A percentile compares a stretch with the other conserved stretches of the same genome.
Conservation (phyloP, 1,140 invertebrate genomes). For the Kradibia gibbosae region DNA sequence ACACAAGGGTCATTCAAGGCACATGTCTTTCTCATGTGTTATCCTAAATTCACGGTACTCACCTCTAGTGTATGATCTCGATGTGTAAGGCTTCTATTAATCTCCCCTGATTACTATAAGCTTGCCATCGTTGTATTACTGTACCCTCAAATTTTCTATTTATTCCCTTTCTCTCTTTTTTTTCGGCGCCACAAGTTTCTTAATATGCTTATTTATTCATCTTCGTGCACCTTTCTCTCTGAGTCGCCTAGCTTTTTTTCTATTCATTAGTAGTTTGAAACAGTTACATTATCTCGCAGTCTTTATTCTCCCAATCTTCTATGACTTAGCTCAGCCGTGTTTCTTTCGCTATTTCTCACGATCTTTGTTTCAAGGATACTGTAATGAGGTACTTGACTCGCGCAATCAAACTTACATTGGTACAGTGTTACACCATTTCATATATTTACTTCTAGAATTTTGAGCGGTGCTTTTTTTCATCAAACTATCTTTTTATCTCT, state of each 20-base stretch:
- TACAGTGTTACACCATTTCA: not conserved
- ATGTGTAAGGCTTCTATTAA: conserved; percentile 38
- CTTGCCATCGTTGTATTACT: not conserved
- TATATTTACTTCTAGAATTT: too few relatives aligned
- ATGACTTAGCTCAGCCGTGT: too few relatives aligned
- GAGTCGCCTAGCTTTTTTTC: not conserved
- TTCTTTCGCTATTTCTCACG: not conserved
- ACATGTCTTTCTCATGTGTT: not conserved
- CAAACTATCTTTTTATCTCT: not conserved
- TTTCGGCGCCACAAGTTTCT: not conserved
- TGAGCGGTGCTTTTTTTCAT: not conserved
- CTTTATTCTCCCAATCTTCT: too few relatives aligned
- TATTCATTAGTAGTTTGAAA: not conserved
- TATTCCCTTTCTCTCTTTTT: conserved; percentile 1
- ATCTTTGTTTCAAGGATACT: not conserved
- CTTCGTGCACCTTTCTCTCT: not conserved
- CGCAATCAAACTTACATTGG: not conserved
- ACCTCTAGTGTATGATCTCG: conserved; percentile 21
- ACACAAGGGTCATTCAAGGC: too few relatives aligned
- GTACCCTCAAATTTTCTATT: not conserved
- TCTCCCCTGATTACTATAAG: conserved; percentile 30
- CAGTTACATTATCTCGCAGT: not conserved
- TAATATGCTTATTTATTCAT: not conserved
- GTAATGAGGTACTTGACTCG: not conserved
- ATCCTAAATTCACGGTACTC: not conserved